These are phyloP conservation scores for Synergus japonicus DNA, from an alignment of 2,888 invertebrate genomes.

Conservation along the genomic window DNA sequence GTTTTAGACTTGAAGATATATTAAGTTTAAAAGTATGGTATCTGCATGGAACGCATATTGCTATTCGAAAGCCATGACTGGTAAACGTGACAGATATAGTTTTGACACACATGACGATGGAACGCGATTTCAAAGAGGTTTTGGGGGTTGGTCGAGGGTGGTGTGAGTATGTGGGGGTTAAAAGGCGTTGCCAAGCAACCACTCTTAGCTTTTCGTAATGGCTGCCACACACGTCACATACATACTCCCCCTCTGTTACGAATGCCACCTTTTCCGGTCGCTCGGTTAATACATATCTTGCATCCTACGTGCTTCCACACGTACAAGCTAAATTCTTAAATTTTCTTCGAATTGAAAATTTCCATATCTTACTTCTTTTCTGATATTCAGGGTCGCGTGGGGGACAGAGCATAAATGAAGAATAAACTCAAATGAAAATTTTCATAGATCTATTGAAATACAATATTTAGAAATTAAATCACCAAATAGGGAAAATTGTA, in stretches of 20 bases:
- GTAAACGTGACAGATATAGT: constrained; percentile 65
- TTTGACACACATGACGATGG: constrained; percentile 48
- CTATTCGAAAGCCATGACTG: constrained; percentile 66
- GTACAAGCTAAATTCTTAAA: constrained; percentile 66
- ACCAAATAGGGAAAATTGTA: too few species aligned
- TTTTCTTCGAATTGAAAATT: constrained; percentile 70
- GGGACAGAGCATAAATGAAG: background rate
- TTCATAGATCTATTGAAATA: background rate
- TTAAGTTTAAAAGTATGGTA: background rate
- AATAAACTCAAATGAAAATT: background rate
- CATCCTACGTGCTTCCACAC: constrained; percentile 50
- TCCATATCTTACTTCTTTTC: constrained; percentile 51
- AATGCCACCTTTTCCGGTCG: constrained; percentile 55
- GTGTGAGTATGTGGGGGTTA: constrained; percentile 70
- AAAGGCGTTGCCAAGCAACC: constrained; percentile 75
- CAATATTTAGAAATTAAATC: too few species aligned
- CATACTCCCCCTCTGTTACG: constrained; percentile 65
- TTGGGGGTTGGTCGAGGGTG: constrained; percentile 68
- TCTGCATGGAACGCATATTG: constrained; percentile 46
- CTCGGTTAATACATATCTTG: constrained; percentile 69
- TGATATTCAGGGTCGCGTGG: background rate
- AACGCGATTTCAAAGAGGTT: constrained; percentile 59
- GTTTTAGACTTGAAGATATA: background rate
- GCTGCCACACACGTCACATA: constrained; percentile 71
- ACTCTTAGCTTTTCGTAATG: constrained; percentile 68